Percentiles rank a stretch among this genome's conserved stretches.
Conservation (phyloP, 2,888 invertebrate genomes). For the Dolichopus griseipennis region DNA sequence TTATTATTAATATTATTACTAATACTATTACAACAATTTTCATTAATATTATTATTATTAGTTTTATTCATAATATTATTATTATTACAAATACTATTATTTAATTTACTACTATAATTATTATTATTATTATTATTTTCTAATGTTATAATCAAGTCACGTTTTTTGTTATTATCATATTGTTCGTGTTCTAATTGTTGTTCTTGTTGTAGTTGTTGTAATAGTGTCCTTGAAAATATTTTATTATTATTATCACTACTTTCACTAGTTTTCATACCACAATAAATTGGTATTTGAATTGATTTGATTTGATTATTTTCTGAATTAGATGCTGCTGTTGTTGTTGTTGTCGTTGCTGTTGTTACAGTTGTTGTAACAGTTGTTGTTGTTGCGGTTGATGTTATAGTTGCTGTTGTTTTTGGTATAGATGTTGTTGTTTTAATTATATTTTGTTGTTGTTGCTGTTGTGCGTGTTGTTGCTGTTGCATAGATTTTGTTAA, state of each 20-base stretch:
- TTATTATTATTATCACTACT: not conserved
- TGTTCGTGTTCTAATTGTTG: no score
- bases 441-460: not conserved
- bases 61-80: not conserved
- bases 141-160: not conserved
- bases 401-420: not conserved
- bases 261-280: constrained; percentile 15
- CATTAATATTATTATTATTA: no score
- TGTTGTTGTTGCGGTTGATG: constrained; percentile 16
- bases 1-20: not conserved
- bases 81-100: not conserved
- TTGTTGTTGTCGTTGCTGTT: constrained; percentile 19
- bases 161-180: not conserved
- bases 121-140: not conserved
- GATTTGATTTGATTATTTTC: constrained; percentile 13
- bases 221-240: constrained; percentile 19
- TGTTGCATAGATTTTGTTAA: constrained; percentile 11
- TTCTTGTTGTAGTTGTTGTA: not conserved
- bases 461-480: constrained; percentile 7
- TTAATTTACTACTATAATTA: not conserved
- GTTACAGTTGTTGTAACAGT: not conserved
- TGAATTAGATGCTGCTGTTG: constrained; percentile 29
- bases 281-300: constrained; percentile 19
- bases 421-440: not conserved
- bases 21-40: no score